Percentiles rank a stretch among this genome's conserved stretches.
Conservation (phyloP, 2,888 invertebrate genomes). For the Ethmia dodecea region DNA sequence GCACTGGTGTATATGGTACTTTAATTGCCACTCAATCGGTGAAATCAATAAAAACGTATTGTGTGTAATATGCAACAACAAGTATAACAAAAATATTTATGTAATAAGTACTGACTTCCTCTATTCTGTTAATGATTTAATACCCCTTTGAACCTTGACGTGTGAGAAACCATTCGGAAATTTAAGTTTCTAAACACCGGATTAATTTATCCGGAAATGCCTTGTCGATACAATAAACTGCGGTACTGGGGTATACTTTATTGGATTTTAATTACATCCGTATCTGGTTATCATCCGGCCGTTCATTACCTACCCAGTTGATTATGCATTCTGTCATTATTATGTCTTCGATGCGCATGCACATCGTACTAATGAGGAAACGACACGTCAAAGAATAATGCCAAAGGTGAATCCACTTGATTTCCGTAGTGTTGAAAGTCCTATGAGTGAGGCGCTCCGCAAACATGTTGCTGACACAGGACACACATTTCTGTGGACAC, state of each 20-base stretch:
- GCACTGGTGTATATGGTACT: slow-evolving; percentile 21
- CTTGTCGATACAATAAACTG: no score
- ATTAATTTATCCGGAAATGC: neutral
- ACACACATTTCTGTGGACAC: no score
- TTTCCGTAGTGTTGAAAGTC: slow-evolving; percentile 9
- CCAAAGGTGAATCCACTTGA: slow-evolving; percentile 8
- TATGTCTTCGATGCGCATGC: slow-evolving; percentile 23
- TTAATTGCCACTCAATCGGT: neutral
- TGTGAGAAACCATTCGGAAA: neutral
- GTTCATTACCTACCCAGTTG: slow-evolving; percentile 5
- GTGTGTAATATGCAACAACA: neutral
- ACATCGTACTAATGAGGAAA: slow-evolving; percentile 30
- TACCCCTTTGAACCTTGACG: neutral
- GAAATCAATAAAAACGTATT: neutral
- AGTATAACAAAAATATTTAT: neutral
- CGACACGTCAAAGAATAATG: slow-evolving; percentile 21
- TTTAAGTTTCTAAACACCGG: neutral
- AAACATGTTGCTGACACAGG: no score
- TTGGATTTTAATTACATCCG: no score
- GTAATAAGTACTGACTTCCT: neutral
- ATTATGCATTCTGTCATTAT: slow-evolving; percentile 26
- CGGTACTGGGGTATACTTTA: no score
- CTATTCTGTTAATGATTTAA: neutral
- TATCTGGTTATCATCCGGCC: no score
- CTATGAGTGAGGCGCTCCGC: no score